Base-by-base conservation (phyloP, 2,797 vertebrate genomes). In the Acanthurus leucopareius region DNA sequence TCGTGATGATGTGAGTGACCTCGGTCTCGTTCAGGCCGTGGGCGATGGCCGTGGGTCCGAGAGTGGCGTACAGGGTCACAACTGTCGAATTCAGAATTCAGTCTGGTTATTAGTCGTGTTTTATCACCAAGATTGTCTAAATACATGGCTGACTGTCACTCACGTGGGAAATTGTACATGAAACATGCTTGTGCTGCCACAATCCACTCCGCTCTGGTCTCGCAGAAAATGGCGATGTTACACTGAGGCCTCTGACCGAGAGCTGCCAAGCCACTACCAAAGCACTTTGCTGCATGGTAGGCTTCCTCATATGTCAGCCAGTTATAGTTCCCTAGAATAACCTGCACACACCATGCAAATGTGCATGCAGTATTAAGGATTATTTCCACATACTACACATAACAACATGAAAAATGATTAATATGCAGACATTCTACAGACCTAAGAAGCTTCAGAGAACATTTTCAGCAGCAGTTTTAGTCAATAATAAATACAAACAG, bases 201-300 rank as follows among this genome's bases (percentile, higher is more conserved):
- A 70, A 99, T 94, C 98, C 98, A 99, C 86, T 99, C 98, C 0
- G 98, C 97, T 89, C 98, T 95, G 48, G 98, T 99, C 94, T 99
- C 98, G 68, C 98, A 99, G 92, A 99, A 98, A 92, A 99, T 96
- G 69, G 98, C 98, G 9, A 99, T 98, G 91, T 97, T 99, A 54
- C 96, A 95, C 85, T 96, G 95, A 1, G 98, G 96, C 71, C 92
- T 97, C 92, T 99, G 98, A 70, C 97, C 97, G 79, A 99, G 92
- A 14, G 95, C 93, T 32, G 96, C 96, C 84, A 99, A 95, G 10
- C 98, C 98, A 1, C 96, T 97, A 66, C 98, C 98, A 81, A 99
- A 99, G 75, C 94, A 94, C 90, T 95, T 94, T 10, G 97, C 96
- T 80, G 95, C 92, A 35, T 90, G 15, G 62, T 96, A 97, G 3